Evolutionary conservation across 2,888 invertebrate species (phyloP).

Genomic region (Eucera pruinosa): DNA sequence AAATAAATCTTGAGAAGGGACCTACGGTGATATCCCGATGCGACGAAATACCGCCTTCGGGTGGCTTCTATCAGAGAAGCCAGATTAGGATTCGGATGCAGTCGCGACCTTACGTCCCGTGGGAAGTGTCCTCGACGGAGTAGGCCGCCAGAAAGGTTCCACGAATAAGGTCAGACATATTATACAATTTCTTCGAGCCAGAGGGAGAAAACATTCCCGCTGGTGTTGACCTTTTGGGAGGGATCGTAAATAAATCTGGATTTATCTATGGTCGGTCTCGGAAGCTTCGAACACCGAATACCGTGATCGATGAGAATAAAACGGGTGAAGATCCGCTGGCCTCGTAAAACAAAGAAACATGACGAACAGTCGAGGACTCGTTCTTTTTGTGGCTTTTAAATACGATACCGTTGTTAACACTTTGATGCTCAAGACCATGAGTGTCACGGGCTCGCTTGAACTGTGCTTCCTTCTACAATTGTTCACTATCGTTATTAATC

Average conservation of each 20-base stretch:
- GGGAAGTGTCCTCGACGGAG: constrained; percentile 42
- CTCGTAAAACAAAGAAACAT: constrained; percentile 9
- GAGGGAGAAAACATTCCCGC: constrained; percentile 25
- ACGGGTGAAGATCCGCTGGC: neutral
- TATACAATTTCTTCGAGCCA: constrained; percentile 64
- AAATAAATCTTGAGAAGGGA: constrained; percentile 65
- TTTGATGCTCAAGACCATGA: no score
- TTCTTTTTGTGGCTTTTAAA: neutral
- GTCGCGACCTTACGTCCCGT: constrained; percentile 61
- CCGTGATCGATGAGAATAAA: constrained; percentile 10
- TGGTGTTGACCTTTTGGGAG: constrained; percentile 54
- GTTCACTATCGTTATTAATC: no score
- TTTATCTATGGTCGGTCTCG: constrained; percentile 45
- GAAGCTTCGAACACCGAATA: constrained; percentile 12
- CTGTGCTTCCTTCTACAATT: no score
- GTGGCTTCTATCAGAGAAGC: constrained; percentile 40
- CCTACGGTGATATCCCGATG: constrained; percentile 51
- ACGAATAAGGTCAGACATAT: constrained; percentile 60
- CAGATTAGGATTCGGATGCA: constrained; percentile 73
- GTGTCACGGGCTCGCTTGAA: no score
- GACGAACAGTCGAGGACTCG: neutral
- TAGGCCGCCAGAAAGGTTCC: constrained; percentile 52
- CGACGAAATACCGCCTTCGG: constrained; percentile 68
- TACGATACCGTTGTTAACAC: constrained; percentile 12
- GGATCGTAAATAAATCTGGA: constrained; percentile 71